Conservation (phyloP, 2,797 vertebrate species). For the Pseudomugil tenellus region DNA sequence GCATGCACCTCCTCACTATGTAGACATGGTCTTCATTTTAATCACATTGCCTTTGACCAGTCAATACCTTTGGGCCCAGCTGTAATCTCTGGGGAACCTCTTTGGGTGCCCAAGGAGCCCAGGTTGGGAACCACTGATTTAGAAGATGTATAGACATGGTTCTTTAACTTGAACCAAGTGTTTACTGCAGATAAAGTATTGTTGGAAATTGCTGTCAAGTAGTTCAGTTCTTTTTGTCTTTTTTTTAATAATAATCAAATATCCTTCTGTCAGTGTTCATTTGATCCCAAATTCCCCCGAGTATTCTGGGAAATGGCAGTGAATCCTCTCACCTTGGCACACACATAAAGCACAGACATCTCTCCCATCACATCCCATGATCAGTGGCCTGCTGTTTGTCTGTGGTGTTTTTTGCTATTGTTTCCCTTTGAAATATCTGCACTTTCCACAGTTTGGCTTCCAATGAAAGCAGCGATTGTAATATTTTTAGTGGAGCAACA, state of each 20-base stretch:
- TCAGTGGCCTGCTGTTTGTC: constrained; percentile 73
- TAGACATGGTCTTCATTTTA: too few species aligned
- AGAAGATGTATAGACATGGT: constrained; percentile 13
- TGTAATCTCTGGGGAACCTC: too few species aligned
- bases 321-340: constrained; percentile 78
- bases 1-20: too few species aligned
- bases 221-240: constrained; percentile 41
- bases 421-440: constrained; percentile 74
- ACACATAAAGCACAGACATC: constrained; percentile 76
- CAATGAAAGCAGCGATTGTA: constrained; percentile 84
- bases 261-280: constrained; percentile 49
- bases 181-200: constrained; percentile 30
- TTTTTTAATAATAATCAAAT: constrained; percentile 46
- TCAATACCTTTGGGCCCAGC: too few species aligned
- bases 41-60: too few species aligned
- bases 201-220: not conserved
- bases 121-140: not conserved
- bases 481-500: constrained; percentile 82
- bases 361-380: constrained; percentile 77
- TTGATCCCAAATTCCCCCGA: constrained; percentile 67
- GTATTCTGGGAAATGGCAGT: constrained; percentile 76
- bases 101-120: too few species aligned
- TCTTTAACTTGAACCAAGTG: constrained; percentile 40
- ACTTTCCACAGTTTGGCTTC: constrained; percentile 76
- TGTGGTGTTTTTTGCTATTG: constrained; percentile 74